A percentile compares a stretch with the other conserved stretches of the same genome.
phyloP scores from a whole-genome alignment of 1,140 invertebrate genomes.

The Hydropsyche tenuis region DNA sequence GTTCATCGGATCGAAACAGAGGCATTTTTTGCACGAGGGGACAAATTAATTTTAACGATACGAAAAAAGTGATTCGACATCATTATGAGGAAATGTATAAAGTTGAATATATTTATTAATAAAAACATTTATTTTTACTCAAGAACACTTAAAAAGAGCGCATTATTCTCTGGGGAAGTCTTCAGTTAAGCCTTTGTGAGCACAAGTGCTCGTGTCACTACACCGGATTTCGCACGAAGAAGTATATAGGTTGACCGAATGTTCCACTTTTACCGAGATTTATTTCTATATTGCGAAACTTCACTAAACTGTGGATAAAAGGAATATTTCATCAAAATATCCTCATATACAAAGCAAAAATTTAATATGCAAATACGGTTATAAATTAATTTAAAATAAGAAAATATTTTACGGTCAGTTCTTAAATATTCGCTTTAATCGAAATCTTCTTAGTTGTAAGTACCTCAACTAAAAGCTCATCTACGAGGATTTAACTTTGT shows the following conservation, averaged over 20 bases:
- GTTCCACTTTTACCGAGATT: conserved; percentile 1
- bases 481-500: not conserved
- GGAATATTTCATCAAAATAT: not conserved
- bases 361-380: no score
- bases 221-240: conserved; percentile 11
- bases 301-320: not conserved
- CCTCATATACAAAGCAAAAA: not conserved
- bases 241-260: not conserved
- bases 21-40: not conserved
- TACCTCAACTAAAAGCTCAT: not conserved
- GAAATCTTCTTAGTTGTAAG: no score
- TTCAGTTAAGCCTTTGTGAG: conserved; percentile 38
- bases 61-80: not conserved
- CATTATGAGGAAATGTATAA: not conserved
- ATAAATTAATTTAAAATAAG: no score
- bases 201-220: conserved; percentile 32
- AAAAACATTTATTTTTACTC: not conserved
- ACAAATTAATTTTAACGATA: not conserved
- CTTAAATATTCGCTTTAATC: no score
- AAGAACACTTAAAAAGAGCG: not conserved
- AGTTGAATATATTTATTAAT: not conserved
- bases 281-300: conserved; percentile 8
- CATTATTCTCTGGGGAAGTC: conserved; percentile 14
- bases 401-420: no score
- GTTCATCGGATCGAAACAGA: conserved; percentile 1